Percentiles rank a stretch among this genome's conserved stretches.
Evolutionary conservation across 2,888 invertebrate species (phyloP).

Genomic region (Acheta domesticus): DNA sequence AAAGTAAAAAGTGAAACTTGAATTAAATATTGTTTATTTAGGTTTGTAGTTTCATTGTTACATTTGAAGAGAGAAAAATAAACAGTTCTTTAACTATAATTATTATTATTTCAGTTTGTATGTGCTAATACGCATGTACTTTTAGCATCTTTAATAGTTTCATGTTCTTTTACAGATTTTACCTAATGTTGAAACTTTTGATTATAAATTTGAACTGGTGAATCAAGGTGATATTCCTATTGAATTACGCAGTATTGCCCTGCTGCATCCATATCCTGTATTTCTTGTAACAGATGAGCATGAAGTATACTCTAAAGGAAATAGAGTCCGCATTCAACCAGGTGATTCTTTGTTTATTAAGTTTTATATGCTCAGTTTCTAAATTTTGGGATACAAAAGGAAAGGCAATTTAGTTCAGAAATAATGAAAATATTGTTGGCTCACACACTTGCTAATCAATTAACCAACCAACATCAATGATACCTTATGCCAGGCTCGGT

Average conservation of each 20-base stretch:
- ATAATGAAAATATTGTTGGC: too few species aligned
- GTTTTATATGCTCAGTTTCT: too few species aligned
- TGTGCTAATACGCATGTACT: too few species aligned
- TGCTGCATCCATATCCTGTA: conserved; percentile 26
- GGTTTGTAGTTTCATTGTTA: background rate
- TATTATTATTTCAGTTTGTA: background rate
- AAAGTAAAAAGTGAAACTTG: background rate
- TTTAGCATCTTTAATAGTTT: background rate
- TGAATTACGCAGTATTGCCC: background rate
- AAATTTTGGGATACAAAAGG: too few species aligned
- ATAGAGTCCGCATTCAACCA: background rate
- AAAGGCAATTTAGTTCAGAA: too few species aligned
- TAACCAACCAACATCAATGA: too few species aligned
- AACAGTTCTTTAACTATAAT: too few species aligned
- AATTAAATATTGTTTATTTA: background rate
- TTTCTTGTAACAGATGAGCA: conserved; percentile 20
- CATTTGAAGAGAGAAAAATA: background rate
- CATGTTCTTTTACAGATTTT: conserved; percentile 23
- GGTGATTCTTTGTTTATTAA: background rate
- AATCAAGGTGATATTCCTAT: conserved; percentile 18
- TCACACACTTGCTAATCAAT: too few species aligned
- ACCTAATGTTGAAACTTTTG: background rate
- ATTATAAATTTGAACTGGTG: conserved; percentile 23
- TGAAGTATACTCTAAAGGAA: background rate
- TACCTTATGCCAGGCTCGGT: too few species aligned